phyloP scores from a whole-genome alignment of 2,888 invertebrate species.

The Ophion ventricosus region DNA sequence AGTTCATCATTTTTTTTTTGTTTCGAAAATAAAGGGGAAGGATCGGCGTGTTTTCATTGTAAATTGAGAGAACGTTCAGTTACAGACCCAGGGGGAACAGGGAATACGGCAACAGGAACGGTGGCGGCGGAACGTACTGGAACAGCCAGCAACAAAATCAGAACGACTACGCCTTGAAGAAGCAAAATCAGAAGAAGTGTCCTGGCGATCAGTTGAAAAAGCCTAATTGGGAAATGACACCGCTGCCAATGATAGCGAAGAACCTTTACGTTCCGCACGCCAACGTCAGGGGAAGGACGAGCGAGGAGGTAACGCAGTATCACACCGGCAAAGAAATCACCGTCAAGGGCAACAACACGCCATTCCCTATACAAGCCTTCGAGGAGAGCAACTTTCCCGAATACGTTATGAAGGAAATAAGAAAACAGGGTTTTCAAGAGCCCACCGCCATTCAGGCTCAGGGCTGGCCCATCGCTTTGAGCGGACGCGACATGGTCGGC shows the following conservation, averaged over 20 bases:
- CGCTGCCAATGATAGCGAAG: constrained; percentile 93
- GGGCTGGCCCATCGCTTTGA: constrained; percentile 97
- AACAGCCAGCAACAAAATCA: constrained; percentile 75
- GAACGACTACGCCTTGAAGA: constrained; percentile 74
- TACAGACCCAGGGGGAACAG: constrained; percentile 80
- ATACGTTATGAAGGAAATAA: constrained; percentile 91
- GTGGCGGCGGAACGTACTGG: constrained; percentile 78
- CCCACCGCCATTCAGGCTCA: constrained; percentile 98
- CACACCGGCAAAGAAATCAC: constrained; percentile 93
- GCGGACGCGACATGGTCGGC: constrained; percentile 96
- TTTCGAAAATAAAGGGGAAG: not conserved
- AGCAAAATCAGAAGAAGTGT: constrained; percentile 85
- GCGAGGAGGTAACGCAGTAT: constrained; percentile 91
- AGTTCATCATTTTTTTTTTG: not conserved
- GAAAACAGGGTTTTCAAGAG: constrained; percentile 91
- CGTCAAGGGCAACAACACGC: constrained; percentile 93
- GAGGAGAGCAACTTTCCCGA: constrained; percentile 96
- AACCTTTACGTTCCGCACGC: constrained; percentile 95
- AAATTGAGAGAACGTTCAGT: constrained; percentile 65
- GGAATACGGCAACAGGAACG: constrained; percentile 79
- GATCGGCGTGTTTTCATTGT: not conserved
- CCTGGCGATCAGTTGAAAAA: constrained; percentile 90
- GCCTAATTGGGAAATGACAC: constrained; percentile 92
- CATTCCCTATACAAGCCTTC: constrained; percentile 94
- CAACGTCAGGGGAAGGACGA: constrained; percentile 87